These are phyloP conservation scores for Oxystoma pomonae DNA, from an alignment of 2,888 invertebrate genomes.

Conservation along the genomic window DNA sequence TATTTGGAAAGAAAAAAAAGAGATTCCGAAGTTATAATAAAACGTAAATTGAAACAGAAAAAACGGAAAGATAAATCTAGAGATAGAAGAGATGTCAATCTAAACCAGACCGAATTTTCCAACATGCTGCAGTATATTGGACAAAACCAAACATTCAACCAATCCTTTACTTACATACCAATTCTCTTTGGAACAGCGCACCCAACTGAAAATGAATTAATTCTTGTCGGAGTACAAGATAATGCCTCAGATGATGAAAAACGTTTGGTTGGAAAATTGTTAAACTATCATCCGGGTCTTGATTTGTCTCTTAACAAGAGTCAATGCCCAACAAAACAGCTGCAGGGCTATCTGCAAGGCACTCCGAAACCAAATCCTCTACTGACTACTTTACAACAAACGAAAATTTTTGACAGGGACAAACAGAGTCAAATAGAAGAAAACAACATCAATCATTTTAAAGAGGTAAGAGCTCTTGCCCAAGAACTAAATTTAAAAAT, in stretches of 20 bases:
- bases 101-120: constrained; percentile 11
- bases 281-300: background rate
- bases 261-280: constrained; percentile 11
- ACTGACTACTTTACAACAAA: background rate
- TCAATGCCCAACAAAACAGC: background rate
- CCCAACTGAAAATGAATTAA: constrained; percentile 12
- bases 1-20: constrained; percentile 24
- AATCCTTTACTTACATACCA: constrained; percentile 28
- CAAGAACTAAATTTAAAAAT: constrained; percentile 11
- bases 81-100: constrained; percentile 8
- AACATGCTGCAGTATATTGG: constrained; percentile 26
- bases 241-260: constrained; percentile 17
- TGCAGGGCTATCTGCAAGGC: background rate
- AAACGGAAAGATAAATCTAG: constrained; percentile 9
- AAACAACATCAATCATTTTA: background rate
- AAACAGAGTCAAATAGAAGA: background rate
- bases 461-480: background rate
- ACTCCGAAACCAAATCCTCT: background rate
- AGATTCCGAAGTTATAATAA: constrained; percentile 23
- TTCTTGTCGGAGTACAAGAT: constrained; percentile 15
- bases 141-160: constrained; percentile 27
- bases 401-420: background rate
- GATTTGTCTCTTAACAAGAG: background rate
- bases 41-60: constrained; percentile 18
- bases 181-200: constrained; percentile 27